These are phyloP conservation scores for Lipotes vexillifer DNA, from an alignment of 2,113 vertebrate genomes.

Conservation along the genomic window DNA sequence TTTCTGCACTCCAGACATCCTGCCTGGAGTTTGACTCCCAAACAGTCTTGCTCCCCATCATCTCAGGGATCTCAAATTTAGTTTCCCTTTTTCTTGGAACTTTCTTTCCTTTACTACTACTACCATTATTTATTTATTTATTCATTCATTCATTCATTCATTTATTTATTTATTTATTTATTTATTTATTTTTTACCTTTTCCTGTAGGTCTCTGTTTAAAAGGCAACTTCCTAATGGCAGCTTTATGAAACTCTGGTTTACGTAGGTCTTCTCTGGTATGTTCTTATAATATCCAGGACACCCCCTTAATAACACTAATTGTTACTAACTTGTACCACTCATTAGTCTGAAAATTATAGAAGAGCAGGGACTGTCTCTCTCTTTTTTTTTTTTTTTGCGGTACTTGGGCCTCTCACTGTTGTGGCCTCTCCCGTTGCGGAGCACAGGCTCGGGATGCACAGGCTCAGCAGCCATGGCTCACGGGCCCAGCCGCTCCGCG, in stretches of 20 bases:
- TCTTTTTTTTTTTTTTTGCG: neutral
- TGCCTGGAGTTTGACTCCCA: neutral
- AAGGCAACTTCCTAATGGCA: neutral
- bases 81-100: neutral
- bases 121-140: too few species aligned
- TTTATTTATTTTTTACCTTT: neutral
- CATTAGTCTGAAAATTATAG: neutral
- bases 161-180: too few species aligned
- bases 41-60: neutral
- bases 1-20: neutral
- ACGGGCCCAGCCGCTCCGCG: rapidly evolving
- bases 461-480: too few species aligned
- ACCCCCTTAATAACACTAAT: neutral
- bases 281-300: neutral
- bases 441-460: too few species aligned
- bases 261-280: neutral
- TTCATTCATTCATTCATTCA: too few species aligned
- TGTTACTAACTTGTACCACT: neutral
- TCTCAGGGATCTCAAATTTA: neutral
- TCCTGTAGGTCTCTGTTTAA: neutral
- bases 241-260: neutral
- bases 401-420: too few species aligned
- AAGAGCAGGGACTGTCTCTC: neutral
- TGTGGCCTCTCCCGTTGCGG: too few species aligned
- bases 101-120: neutral